Base-by-base conservation (phyloP, 2,888 invertebrate genomes). In the Orthosia incerta region DNA sequence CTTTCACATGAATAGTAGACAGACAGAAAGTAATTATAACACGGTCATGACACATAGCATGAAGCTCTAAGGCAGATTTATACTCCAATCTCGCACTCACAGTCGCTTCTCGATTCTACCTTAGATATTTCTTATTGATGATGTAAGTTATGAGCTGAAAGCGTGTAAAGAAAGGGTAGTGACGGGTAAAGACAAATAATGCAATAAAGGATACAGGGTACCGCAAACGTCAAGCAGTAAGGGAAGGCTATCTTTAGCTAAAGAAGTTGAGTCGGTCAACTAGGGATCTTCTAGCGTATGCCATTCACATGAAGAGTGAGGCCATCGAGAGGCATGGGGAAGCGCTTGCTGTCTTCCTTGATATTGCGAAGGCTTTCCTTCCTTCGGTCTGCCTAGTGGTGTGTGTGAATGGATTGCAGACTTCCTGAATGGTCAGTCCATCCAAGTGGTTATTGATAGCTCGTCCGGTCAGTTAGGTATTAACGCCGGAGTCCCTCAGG, bases 31-130 rank as follows among this genome's bases (percentile, higher is more conserved):
- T 85, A 86, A 88, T 88, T 86, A 86, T 87, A 83, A 87, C 85
- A 79, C 63, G 77, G 82, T 69, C 74, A 80, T 79, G 84, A 83
- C 79, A 83, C 76, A 84, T 89, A 78, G 84, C 84, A 87, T 84
- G 86, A 79, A 87, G 83, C 83, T 88, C 66, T 86, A 86, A 85
- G 86, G 86, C 83, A 90, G 90, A 92, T 91, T 91, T 92, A 92
- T 90, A 88, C 87, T 87, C 86, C 91, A 92, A 91, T 92, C 89
- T 91, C 83, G 80, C 85, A 87, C 89, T 89, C 86, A 74, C 90
- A 90, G 90, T 88, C 89, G 85, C 83, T 87, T 84, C 89, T 87
- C 89, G 87, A 91, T 90, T 91, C 87, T 85, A 86, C 84, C 84
- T 84, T 84, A 87, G 86, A 89, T 88, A 88, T 89, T 86, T 88